phyloP scores from a whole-genome alignment of 2,888 invertebrate genomes.

The Oscheius sp. region DNA sequence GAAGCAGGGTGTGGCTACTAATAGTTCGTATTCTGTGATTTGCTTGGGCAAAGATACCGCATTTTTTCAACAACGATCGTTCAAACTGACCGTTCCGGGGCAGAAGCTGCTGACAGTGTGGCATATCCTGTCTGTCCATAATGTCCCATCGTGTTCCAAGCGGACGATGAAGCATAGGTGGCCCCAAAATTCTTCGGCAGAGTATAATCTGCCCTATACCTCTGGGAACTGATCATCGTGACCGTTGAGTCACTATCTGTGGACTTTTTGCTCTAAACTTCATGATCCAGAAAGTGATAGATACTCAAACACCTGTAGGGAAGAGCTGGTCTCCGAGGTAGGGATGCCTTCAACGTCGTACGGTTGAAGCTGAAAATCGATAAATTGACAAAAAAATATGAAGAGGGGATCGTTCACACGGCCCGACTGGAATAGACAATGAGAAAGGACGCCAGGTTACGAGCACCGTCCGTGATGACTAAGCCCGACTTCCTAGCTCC shows the following conservation, averaged over 20 bases:
- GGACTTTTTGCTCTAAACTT: constrained; percentile 22
- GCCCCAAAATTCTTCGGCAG: constrained; percentile 30
- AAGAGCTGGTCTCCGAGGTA: constrained; percentile 14
- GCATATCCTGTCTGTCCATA: constrained; percentile 17
- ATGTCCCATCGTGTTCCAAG: constrained; percentile 9
- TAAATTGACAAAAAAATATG: neutral
- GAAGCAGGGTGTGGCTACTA: neutral
- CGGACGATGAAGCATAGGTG: constrained; percentile 14
- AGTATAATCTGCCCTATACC: constrained; percentile 24
- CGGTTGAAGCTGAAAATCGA: constrained; percentile 22
- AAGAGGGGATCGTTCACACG: constrained; percentile 7
- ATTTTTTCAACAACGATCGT: too few species aligned
- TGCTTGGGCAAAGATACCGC: too few species aligned
- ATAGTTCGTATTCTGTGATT: too few species aligned
- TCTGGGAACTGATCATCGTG: constrained; percentile 31
- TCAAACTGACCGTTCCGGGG: constrained; percentile 1
- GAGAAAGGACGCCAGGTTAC: neutral
- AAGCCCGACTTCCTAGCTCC: constrained; percentile 3
- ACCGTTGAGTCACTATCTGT: constrained; percentile 24
- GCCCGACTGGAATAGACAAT: constrained; percentile 27
- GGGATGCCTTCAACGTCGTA: constrained; percentile 29
- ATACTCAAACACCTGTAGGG: constrained; percentile 1
- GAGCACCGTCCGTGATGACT: constrained; percentile 20
- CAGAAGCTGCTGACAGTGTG: constrained; percentile 1
- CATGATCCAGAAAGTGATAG: neutral